Evolutionary conservation across 2,797 vertebrate species (phyloP).

Genomic region (Enteromius mattozi): DNA sequence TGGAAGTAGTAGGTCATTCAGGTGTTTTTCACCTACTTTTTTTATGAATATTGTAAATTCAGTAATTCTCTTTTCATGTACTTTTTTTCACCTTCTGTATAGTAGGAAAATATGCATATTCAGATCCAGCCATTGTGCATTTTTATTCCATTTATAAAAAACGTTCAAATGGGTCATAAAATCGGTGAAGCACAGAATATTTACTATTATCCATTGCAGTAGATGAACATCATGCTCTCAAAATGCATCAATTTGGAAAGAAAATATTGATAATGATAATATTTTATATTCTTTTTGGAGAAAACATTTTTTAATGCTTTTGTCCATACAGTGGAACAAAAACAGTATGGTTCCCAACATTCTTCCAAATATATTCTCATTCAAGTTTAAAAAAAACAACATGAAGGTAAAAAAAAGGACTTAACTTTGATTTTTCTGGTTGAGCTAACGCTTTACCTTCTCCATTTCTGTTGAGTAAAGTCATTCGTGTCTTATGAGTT

Average conservation of each 20-base stretch:
- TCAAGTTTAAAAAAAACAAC: not conserved
- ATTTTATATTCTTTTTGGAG: not conserved
- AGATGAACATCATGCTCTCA: not conserved
- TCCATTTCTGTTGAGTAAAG: not conserved
- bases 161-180: too few species aligned
- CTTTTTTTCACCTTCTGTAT: not conserved
- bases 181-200: not conserved
- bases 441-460: not conserved
- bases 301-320: not conserved
- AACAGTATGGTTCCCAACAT: not conserved
- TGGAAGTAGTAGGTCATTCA: not conserved
- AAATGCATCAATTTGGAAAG: not conserved
- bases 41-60: not conserved
- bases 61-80: not conserved
- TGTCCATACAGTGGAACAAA: not conserved
- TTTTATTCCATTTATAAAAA: not conserved
- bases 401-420: not conserved
- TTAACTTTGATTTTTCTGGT: not conserved
- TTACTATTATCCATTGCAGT: not conserved
- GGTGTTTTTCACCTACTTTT: not conserved
- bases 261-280: not conserved
- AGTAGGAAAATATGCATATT: not conserved
- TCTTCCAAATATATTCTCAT: not conserved
- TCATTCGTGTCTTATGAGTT: not conserved
- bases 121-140: not conserved